Evolutionary conservation across 2,797 vertebrate species (phyloP), one percentile per base, ranked within the genome.

Genomic region (Oreortyx pictus): DNA sequence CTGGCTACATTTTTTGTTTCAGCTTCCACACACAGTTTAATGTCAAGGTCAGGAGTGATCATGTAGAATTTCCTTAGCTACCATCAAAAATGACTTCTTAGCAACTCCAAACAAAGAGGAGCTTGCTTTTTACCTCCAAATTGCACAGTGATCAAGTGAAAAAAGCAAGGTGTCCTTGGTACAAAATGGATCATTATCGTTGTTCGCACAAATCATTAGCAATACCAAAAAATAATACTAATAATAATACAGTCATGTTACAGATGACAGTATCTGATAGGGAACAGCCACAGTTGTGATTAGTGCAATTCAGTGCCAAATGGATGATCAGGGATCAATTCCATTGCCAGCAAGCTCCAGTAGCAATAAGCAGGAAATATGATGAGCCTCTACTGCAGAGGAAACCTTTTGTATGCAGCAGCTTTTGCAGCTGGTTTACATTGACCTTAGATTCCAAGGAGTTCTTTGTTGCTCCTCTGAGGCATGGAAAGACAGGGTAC

Each of bases 281-380:
- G 23, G 49, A 92, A 76, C 59, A 80, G 83, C 13, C 59, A 77
- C 65, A 67, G 49, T 61, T 71, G 72, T 41, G 59, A 46, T 71
- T 62, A 92, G 83, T 3, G 0, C 47, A 77, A 82, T 62, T 72
- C 59, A 50, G 39, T 75, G 86, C 70, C 84, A 94, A 93, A 93
- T 86, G 46, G 62, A 85, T 46, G 66, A 90, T 62, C 72, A 72
- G 84, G 72, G 95, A 95, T 82, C 29, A 50, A 41, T 50, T 86
- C 78, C 17, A 93, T 44, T 60, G 80, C 75, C 86, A 95, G 66
- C 18, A 89, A 59, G 27, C 35, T 54, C 39, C 68, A 71, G 68
- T 35, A 89, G 89, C 88, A 94, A 72, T 75, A 85, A 93, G 68
- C 50, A 72, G 76, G 65, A 82, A 88, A 78, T 60, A 94, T 46